Evolutionary conservation across 1,140 invertebrate species (phyloP).

Genomic region (Daktulosphaira vitifoliae): DNA sequence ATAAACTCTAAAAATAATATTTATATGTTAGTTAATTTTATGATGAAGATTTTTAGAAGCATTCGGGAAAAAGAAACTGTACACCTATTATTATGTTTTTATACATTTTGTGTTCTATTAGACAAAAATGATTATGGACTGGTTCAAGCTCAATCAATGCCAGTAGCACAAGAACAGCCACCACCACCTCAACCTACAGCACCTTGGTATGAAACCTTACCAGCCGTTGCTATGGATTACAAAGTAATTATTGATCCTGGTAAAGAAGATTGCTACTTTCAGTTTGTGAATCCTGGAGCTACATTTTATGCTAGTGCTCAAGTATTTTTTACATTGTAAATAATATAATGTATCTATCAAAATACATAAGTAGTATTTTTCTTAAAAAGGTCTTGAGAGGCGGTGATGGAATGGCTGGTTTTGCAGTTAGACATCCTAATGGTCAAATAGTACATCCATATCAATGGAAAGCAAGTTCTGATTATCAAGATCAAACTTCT

Average conservation of each 20-base stretch:
- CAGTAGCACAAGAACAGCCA: not conserved
- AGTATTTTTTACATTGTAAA: too few relatives aligned
- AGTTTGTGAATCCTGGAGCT: conserved; percentile 82
- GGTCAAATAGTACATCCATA: conserved; percentile 79
- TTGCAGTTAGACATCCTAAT: conserved; percentile 76
- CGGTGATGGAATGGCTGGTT: conserved; percentile 85
- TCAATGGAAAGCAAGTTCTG: conserved; percentile 74
- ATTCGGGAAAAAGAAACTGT: too few relatives aligned
- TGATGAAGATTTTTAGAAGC: too few relatives aligned
- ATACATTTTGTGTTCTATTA: not conserved
- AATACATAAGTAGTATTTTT: too few relatives aligned
- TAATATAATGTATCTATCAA: too few relatives aligned
- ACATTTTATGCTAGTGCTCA: conserved; percentile 90
- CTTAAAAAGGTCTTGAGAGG: conserved; percentile 64
- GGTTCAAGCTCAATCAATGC: not conserved
- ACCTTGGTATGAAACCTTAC: conserved; percentile 48
- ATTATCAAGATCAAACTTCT: conserved; percentile 74
- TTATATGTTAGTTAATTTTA: too few relatives aligned
- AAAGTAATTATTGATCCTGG: conserved; percentile 88
- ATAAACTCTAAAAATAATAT: too few relatives aligned
- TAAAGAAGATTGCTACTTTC: conserved; percentile 91
- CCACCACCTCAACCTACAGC: not conserved
- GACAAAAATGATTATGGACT: not conserved
- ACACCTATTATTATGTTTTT: not conserved
- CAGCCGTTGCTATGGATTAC: conserved; percentile 88